Evolutionary conservation across 1,140 invertebrate species (phyloP), one percentile per base, ranked within the genome.

Genomic region (Drosophila nigrodunni): DNA sequence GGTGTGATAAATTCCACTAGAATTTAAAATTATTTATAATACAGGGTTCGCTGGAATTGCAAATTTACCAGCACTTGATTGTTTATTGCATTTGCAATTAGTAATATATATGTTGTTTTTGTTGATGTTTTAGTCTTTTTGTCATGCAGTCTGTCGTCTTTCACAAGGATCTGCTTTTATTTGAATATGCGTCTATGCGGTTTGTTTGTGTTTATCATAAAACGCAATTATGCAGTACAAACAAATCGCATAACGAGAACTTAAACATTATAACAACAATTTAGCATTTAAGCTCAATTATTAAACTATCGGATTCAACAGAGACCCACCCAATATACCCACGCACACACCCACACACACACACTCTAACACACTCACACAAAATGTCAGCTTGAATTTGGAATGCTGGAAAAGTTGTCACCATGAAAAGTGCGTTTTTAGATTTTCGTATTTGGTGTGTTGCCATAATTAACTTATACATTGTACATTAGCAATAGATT

Each of bases 401-500:
- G 55, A 74, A 77, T 77, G 77, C 74, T 78, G 78, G 43, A 78
- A 74, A 83, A 77, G 77, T 88, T 88, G 80, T 74, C 80, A 59
- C 59, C 82, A 78, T 71, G 60, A 61, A 34, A 52, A 52, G 18
- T 58, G 18, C 21, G 57, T 77, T 83, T 86, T 71, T 77, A 18
- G 57, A 70, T 79, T 82, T 30, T 64, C 80, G 73, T 77, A 82
- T 88, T 88, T 65, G 67, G 75, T 65, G 67, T 86, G 67, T 86
- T 73, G 50, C 64, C 80, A 83, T 89, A 87, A 87, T 87, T 87
- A 87, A 88, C 80, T 87, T 89, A 87, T 83, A 80, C 25, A 30
- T 83, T 83, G 80, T 87, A 83, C 83, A 89, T 87, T 87, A 87
- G 85, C 83, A 83, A 88, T 85, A 87, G 85, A 87, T 87, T 87